Evolutionary conservation across 2,113 vertebrate species (phyloP), one percentile per base, ranked within the genome.

Genomic region (Grantiella picta): DNA sequence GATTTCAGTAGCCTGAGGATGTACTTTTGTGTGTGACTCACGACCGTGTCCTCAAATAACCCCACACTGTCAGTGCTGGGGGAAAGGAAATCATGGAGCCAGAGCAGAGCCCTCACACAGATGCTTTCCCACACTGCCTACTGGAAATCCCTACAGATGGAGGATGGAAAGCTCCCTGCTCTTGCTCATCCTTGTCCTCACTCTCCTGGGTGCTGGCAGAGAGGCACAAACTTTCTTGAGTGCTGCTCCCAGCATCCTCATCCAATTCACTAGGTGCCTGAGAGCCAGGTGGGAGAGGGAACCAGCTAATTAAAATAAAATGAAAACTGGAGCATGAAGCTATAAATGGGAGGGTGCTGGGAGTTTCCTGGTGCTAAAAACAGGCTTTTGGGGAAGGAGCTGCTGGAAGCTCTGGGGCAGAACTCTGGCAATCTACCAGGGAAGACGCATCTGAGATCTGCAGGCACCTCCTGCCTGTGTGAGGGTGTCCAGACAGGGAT

Each of bases 221-320:
- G 36, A 90, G 53, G 33, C 17, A 81, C 5, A 22, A 15, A 35
- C 54, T 40, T 64, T 57, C 38, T 66, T 28, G 44, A 10, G 29
- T 10, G 3, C 36, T 57, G 42, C 18, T 89, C 73, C 64, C 73
- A 61, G 52, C n/a, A 33, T 49, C 52, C 61, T 61, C 68, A 29
- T 31, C 45, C 68, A 68, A 5, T 1, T 0, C 50, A 56, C 22
- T 3, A 0, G 5, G 42, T 31, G 31, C 54, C 79, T 35, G 56
- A 77, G 56, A 70, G 71, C 31, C 73, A 90, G 70, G 87, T 60
- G 79, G 60, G 54, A 83, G 42, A 73, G 50, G 59, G 29, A 84
- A 64, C 15, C 24, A 61, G 47, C 90, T 87, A 75, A 95, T 82
- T 78, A 79, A 78, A 69, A 85, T 52, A 13, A 78, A 78, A 85